Evolutionary conservation across 2,797 vertebrate species (phyloP).

Genomic region (Pyrrhura leucotis): DNA sequence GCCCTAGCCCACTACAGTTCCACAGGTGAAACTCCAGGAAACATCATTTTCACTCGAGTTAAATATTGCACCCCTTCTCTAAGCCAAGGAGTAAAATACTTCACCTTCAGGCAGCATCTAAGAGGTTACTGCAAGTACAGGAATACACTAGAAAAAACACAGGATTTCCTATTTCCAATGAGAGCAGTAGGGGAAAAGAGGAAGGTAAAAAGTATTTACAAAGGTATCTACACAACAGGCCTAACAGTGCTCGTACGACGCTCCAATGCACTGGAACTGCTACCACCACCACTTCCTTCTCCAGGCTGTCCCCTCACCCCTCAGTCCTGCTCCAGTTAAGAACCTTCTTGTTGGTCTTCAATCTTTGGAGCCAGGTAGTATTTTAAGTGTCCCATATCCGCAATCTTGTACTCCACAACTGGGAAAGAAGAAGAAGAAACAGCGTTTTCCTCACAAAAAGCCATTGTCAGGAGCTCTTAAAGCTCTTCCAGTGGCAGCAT

Average conservation of each 20-base stretch:
- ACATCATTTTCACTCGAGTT: not conserved
- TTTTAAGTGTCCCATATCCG: conserved; percentile 95
- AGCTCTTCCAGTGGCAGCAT: accelerated
- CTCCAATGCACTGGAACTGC: not conserved
- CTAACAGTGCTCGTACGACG: conserved; percentile 9
- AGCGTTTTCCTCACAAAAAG: not conserved
- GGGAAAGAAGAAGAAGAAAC: not conserved
- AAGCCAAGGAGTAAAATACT: not conserved
- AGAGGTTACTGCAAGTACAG: not conserved
- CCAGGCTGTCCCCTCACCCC: not conserved
- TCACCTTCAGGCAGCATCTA: not conserved
- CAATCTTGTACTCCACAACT: conserved; percentile 97
- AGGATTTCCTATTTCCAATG: conserved; percentile 27
- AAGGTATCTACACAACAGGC: conserved; percentile 75
- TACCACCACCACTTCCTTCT: not conserved
- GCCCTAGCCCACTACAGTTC: not conserved
- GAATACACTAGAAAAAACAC: not conserved
- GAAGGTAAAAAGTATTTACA: conserved; percentile 77
- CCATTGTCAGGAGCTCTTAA: accelerated
- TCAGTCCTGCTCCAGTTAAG: conserved; percentile 58
- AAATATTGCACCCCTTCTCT: not conserved
- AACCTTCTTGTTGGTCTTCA: conserved; percentile 87
- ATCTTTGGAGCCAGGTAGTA: conserved; percentile 97
- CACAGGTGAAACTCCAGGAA: not conserved
- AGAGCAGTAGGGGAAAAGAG: not conserved